Base-by-base conservation (phyloP, 1,140 invertebrate genomes). In the Gyrodactylus salaris region DNA sequence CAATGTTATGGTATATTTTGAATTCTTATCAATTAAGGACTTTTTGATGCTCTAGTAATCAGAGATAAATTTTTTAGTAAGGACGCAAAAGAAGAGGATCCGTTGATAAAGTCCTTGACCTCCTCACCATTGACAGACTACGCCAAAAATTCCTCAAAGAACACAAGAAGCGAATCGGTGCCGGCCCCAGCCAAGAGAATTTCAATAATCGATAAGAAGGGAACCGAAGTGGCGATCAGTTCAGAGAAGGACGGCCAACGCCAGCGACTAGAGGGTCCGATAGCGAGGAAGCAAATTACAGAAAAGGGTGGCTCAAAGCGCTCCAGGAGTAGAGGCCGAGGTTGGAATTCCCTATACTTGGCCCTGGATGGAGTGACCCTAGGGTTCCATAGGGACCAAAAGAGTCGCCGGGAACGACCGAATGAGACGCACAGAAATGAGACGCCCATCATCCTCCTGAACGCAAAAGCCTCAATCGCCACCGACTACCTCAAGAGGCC, bases 401-500 rank as follows among this genome's bases (percentile, higher is more conserved):
- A 92, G 82, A 85, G 87, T 22, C 23, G 7, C 23, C 27, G 26
- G 26, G 72, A 73, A 26, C 22, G 26, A 25, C 72, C 72, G 1
- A 54, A 73, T 91, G 94, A 82, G 78, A 84, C 27, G 86, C 89
- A 34, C 84, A 91, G 74, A 86, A 89, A 79, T 83, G 95, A 73
- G 84, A 85, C 78, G 88, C 87, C 69, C 88, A 87, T 73, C 84
- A 83, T 70, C 86, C 87, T 71, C 86, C 87, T 76, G 85, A 27
- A 69, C 20, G 68, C 23, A 16, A 74, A 21, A 21, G 68, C 27
- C 1, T 25, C 72, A 69, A 21, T 91, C 75, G 89, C 91, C 74
- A 85, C 85, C 76, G 90, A 96, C 83, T 95, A 96, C 80, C 91
- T 88, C 75, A 95, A 95, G 85, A 91, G 89, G 85, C 92, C 92